Evolutionary conservation across 37 sponge, comb jelly and placozoan species (phyloP).

Genomic region (Cliona cf. orientalis): DNA sequence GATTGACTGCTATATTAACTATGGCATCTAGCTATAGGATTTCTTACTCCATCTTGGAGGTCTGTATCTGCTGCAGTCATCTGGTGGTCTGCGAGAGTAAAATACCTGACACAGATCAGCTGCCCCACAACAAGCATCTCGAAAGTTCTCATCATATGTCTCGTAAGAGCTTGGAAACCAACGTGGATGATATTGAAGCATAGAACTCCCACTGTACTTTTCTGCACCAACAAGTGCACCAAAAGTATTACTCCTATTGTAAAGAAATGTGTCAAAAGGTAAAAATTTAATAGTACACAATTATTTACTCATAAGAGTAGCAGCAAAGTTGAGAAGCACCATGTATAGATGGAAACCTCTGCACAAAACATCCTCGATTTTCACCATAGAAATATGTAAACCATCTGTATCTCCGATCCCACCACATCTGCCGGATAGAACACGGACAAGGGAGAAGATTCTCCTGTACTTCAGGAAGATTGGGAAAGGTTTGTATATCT

Average conservation of each 20-base stretch:
- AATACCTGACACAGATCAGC: slow-evolving; percentile 34
- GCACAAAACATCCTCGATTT: neutral
- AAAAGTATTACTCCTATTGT: no score
- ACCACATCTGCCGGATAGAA: slow-evolving; percentile 32
- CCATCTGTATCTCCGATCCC: no score
- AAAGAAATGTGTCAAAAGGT: no score
- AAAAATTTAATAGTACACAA: no score
- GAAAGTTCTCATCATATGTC: slow-evolving; percentile 35
- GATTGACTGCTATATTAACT: neutral
- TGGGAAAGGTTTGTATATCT: slow-evolving; percentile 5
- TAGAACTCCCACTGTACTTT: no score
- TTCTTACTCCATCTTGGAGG: slow-evolving; percentile 47
- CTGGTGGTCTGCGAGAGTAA: slow-evolving; percentile 35
- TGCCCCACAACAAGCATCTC: slow-evolving; percentile 42
- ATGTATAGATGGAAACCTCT: no score
- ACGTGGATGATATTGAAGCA: no score
- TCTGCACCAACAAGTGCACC: no score
- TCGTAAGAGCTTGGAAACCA: neutral
- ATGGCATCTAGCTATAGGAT: neutral
- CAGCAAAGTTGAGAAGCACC: slow-evolving; percentile 5
- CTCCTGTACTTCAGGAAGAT: neutral
- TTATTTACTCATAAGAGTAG: no score
- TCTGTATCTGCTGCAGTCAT: slow-evolving; percentile 39
- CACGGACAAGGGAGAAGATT: slow-evolving; percentile 59
- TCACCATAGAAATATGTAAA: neutral